Base-by-base conservation (phyloP, 2,797 vertebrate genomes). In the Ctenopoma multispine region DNA sequence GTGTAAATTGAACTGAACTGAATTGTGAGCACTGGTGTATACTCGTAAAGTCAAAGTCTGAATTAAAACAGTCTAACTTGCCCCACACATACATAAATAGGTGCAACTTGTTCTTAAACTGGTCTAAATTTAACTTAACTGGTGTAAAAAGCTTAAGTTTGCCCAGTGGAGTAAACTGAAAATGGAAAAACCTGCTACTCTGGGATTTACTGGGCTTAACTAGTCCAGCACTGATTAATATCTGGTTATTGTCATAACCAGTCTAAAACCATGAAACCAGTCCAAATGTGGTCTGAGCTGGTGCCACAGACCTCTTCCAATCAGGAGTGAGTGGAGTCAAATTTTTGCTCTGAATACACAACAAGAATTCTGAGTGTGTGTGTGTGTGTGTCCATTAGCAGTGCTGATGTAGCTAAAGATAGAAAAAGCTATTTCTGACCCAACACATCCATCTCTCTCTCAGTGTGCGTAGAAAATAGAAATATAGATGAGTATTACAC, bases 391-490 rank as follows among this genome's bases (percentile, higher is more conserved):
- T 72, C 62, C 61, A 65, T 77, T 77, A 77, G 41, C 49, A 43
- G 55, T 9, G 34, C 41, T 55, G 67, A 54, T 59, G 48, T 46
- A 34, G 41, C 75, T 66, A 71, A 77, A 77, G 43, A 71, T 77
- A 77, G 75, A 49, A 62, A 38, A 36, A 24, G 53, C 54, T 79
- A 68, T 79, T 73, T 73, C 51, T 68, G 72, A 75, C 56, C 34
- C 36, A 62, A 68, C 56, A 67, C 31, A 40, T 56, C 55, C 40
- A 51, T 62, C 68, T 77, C 49, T 38, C 34, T 41, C 29, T 31
- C 29, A 24, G n/a, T 58, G 50, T 57, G 4, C 38, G 54, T 18
- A 27, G 24, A 21, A 51, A 51, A 63, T 11, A 55, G 47, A 63
- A 9, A 31, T 8, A 11, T 59, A 34, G 34, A 29, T 1, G 7